phyloP scores from a whole-genome alignment of 1,140 invertebrate species.

The Heliconius hewitsoni region DNA sequence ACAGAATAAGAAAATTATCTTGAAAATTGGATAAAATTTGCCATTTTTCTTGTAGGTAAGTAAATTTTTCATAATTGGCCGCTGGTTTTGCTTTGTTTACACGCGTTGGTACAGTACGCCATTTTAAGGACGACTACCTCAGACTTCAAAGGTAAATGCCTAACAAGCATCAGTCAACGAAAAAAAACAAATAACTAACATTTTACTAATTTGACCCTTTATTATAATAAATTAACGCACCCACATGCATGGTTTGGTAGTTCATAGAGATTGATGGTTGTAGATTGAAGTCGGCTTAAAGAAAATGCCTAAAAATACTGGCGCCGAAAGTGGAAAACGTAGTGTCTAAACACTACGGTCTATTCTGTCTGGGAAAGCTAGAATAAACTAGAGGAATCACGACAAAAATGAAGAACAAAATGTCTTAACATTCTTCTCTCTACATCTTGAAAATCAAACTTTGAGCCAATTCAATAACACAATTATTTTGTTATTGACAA shows the following conservation, averaged over 20 bases:
- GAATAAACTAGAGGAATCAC: too few relatives aligned
- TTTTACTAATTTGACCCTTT: background rate
- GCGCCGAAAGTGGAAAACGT: background rate
- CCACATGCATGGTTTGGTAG: too few relatives aligned
- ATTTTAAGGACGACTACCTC: background rate
- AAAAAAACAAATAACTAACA: background rate
- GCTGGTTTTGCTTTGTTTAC: background rate
- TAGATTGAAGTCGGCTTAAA: too few relatives aligned
- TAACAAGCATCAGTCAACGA: background rate
- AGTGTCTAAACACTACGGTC: background rate
- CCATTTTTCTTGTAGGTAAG: background rate
- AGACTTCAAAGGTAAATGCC: background rate
- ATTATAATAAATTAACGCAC: background rate
- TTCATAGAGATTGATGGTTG: too few relatives aligned
- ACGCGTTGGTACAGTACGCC: background rate
- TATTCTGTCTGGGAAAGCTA: too few relatives aligned
- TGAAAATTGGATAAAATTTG: constrained; percentile 19
- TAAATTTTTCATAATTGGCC: background rate
- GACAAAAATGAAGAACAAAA: too few relatives aligned
- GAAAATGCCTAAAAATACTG: too few relatives aligned
- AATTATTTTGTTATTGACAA: too few relatives aligned
- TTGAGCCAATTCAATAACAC: too few relatives aligned
- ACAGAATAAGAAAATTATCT: constrained; percentile 16
- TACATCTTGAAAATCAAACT: too few relatives aligned
- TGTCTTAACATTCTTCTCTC: too few relatives aligned